Evolutionary conservation across 2,113 vertebrate species (phyloP).

Genomic region (Octodon degus): DNA sequence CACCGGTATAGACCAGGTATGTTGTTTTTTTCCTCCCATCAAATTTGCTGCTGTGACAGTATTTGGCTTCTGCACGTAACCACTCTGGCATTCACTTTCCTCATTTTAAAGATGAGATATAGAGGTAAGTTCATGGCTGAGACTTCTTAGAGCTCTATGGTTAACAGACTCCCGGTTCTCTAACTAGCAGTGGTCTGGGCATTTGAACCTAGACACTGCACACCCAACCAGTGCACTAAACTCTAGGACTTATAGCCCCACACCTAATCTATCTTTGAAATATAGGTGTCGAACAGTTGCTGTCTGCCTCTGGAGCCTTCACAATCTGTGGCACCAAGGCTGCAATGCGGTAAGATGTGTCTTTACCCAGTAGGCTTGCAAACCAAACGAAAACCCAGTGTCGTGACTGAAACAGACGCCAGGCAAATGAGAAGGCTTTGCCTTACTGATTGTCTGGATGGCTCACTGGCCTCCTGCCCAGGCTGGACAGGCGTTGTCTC

Average conservation of each 20-base stretch:
- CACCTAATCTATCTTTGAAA: background rate
- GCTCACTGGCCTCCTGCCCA: background rate
- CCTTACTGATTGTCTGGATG: background rate
- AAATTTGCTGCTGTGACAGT: background rate
- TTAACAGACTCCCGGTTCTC: background rate
- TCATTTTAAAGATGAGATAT: conserved; percentile 40
- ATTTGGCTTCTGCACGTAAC: background rate
- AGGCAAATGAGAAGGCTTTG: background rate
- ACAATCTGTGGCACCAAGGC: fast-evolving
- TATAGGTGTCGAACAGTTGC: too few relatives aligned
- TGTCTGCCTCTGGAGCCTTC: background rate
- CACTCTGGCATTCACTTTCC: background rate
- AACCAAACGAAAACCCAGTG: background rate
- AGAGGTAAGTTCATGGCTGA: background rate
- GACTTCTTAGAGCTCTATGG: background rate
- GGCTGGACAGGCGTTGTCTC: background rate
- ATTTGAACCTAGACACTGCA: background rate
- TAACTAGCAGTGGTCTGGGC: background rate
- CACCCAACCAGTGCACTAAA: background rate
- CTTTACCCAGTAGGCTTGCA: background rate
- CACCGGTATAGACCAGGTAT: background rate
- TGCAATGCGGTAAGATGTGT: background rate
- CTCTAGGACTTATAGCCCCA: background rate
- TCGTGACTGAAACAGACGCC: background rate
- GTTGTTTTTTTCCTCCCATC: conserved; percentile 7